Conservation (phyloP, 2,888 invertebrate species). For the Cantharis flavilabris region DNA sequence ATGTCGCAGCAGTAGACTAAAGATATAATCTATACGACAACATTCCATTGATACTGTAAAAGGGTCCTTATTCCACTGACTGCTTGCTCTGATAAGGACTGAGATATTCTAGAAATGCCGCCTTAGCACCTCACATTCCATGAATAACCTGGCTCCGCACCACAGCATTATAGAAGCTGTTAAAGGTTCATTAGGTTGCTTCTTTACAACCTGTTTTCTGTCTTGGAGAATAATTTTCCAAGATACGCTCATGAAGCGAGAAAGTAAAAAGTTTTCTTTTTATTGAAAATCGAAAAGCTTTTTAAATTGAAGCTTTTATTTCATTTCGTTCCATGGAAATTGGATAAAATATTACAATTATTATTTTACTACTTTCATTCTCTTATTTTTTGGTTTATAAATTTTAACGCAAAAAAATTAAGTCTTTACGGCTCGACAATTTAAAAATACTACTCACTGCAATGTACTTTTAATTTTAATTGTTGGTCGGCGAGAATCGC, state of each 20-base stretch:
- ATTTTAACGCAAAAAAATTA: background rate
- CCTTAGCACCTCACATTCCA: slow-evolving; percentile 35
- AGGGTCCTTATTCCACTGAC: slow-evolving; percentile 13
- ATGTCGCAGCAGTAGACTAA: slow-evolving; percentile 21
- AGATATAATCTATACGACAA: slow-evolving; percentile 6
- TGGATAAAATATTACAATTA: background rate
- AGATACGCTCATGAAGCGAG: background rate
- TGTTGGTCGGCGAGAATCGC: background rate
- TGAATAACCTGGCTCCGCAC: slow-evolving; percentile 30
- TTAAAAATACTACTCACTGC: background rate
- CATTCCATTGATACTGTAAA: background rate
- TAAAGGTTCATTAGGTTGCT: slow-evolving; percentile 34
- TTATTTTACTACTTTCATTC: too few species aligned
- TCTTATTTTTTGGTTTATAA: background rate
- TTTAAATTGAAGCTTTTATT: background rate
- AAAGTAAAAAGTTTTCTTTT: background rate
- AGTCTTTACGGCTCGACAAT: background rate
- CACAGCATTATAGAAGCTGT: slow-evolving; percentile 33
- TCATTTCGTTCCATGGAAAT: background rate
- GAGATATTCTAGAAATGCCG: slow-evolving; percentile 32
- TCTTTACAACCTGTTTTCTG: slow-evolving; percentile 24
- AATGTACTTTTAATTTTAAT: background rate
- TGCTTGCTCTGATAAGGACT: slow-evolving; percentile 25
- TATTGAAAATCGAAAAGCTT: background rate
- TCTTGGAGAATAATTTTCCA: slow-evolving; percentile 6